Percentiles rank a stretch among this genome's conserved stretches.
These are phyloP conservation scores for Spodoptera frugiperda DNA, from an alignment of 1,140 invertebrate genomes.

Conservation along the genomic window DNA sequence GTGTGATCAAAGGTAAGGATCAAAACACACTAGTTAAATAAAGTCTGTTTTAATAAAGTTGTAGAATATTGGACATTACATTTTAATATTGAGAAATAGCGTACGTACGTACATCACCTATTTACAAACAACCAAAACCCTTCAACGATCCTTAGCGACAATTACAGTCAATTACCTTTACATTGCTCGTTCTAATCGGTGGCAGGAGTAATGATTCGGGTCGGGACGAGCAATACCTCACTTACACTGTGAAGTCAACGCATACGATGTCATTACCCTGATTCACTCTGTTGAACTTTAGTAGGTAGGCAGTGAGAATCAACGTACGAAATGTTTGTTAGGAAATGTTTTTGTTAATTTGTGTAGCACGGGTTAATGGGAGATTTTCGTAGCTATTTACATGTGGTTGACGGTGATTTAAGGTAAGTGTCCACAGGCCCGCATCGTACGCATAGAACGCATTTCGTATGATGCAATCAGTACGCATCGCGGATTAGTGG, in stretches of 20 bases:
- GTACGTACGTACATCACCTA: too few species aligned
- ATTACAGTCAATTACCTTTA: constrained; percentile 23
- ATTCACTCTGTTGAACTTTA: constrained; percentile 19
- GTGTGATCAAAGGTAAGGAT: too few species aligned
- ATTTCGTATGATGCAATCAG: too few species aligned
- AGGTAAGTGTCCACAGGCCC: too few species aligned
- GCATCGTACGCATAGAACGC: too few species aligned
- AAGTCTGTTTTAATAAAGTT: too few species aligned
- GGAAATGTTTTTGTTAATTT: not conserved
- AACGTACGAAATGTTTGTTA: not conserved
- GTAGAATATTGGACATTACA: too few species aligned
- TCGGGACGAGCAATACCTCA: constrained; percentile 6
- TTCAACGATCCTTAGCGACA: not conserved
- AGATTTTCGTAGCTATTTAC: not conserved
- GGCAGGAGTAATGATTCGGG: constrained; percentile 28
- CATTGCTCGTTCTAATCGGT: constrained; percentile 11
- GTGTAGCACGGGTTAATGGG: not conserved
- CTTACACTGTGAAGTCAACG: constrained; percentile 6
- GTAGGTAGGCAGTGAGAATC: not conserved
- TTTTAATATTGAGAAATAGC: too few species aligned
- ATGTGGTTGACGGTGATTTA: too few species aligned
- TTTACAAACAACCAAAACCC: constrained; percentile 8
- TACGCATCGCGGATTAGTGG: too few species aligned
- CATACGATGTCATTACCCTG: constrained; percentile 21
- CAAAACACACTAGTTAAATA: too few species aligned